A percentile compares a stretch with the other conserved stretches of the same genome.
Conservation (phyloP, 2,113 vertebrate species). For the Tiliqua scincoides region DNA sequence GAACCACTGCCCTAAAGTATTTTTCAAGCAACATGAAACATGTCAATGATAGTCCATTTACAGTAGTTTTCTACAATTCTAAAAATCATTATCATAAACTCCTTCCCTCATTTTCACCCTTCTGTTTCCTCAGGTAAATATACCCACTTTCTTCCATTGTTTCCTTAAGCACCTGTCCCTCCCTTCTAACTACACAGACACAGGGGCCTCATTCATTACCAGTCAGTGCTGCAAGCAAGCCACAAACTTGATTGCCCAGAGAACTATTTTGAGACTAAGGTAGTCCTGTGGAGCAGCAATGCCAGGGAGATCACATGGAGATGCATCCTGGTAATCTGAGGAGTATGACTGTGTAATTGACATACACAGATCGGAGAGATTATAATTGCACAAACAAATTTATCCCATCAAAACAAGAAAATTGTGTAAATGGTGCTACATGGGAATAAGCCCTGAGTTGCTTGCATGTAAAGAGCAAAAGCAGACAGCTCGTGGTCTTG, state of each 20-base stretch:
- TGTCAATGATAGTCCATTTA: not conserved
- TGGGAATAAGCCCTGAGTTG: not conserved
- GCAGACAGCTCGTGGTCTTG: not conserved
- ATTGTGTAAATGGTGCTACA: not conserved
- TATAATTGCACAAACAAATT: not conserved
- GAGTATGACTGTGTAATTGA: not conserved
- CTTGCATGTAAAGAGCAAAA: not conserved
- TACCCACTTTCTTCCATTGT: not conserved
- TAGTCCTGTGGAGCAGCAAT: not conserved
- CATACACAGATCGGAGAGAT: not conserved
- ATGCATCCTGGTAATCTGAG: not conserved
- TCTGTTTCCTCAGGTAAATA: not conserved
- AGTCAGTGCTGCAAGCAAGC: not conserved
- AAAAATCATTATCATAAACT: not conserved
- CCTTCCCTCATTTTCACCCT: not conserved
- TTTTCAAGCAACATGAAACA: not conserved
- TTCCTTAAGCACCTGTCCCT: not conserved
- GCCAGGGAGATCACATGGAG: not conserved
- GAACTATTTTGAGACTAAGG: not conserved
- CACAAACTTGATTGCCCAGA: not conserved
- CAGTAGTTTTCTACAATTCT: not conserved
- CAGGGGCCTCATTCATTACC: not conserved
- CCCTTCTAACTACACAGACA: not conserved
- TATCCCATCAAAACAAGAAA: not conserved
- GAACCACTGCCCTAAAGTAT: constrained; percentile 1